A percentile compares a stretch with the other conserved stretches of the same genome.
These are phyloP conservation scores for Epizoanthus scotinus DNA, from an alignment of 92 coral and sea anemone genomes.

Conservation along the genomic window DNA sequence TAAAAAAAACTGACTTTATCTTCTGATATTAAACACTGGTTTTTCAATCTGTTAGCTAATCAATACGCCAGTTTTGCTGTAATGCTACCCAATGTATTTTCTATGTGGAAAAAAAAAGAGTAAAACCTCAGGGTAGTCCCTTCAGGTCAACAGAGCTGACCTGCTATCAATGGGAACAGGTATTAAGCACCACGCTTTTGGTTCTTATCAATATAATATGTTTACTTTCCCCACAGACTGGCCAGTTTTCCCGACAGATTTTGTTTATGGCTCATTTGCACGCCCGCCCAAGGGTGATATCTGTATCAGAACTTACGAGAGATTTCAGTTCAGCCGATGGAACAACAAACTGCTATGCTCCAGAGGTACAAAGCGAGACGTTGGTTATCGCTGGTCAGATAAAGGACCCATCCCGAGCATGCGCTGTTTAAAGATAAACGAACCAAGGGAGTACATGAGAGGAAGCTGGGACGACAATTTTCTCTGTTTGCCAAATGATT, in stretches of 20 bases:
- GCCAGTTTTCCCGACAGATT: constrained; percentile 57
- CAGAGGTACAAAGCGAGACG: constrained; percentile 10
- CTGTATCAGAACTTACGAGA: constrained; percentile 43
- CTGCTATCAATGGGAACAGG: too few species aligned
- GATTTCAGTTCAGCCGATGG: constrained; percentile 27
- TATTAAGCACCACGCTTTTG: too few species aligned
- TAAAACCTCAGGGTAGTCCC: too few species aligned
- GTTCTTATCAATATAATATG: too few species aligned
- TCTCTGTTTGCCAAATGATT: constrained; percentile 47
- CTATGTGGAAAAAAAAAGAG: too few species aligned
- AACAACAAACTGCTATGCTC: constrained; percentile 31
- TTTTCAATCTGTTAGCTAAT: too few species aligned
- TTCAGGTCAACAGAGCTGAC: too few species aligned
- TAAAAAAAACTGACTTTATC: too few species aligned
- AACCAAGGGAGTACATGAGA: constrained; percentile 31
- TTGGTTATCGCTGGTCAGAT: constrained; percentile 69
- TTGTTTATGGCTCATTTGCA: constrained; percentile 13
- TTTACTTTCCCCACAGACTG: constrained; percentile 20
- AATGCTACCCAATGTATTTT: too few species aligned
- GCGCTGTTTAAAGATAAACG: constrained; percentile 53
- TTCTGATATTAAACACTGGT: too few species aligned
- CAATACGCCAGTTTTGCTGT: too few species aligned
- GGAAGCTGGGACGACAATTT: constrained; percentile 50
- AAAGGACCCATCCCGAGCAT: constrained; percentile 44
- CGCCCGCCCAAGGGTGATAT: neutral